Evolutionary conservation across 2,797 vertebrate genomes (phyloP).

Genomic region (Monodelphis domestica): DNA sequence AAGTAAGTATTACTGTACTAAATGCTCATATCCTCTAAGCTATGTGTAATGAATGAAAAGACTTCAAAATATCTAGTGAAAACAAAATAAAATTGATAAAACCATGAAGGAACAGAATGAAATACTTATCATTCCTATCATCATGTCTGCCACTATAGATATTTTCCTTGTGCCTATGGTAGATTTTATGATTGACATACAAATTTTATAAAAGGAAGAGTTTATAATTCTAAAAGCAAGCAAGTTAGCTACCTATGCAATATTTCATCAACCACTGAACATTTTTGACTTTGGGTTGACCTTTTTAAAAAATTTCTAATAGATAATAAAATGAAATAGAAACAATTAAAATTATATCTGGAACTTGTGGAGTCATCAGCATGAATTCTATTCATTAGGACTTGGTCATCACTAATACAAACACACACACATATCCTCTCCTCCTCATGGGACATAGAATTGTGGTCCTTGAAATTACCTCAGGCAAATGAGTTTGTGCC

Average conservation of each 20-base stretch:
- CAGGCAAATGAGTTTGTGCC: slow-evolving; percentile 26
- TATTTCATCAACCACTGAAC: background rate
- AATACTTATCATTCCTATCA: background rate
- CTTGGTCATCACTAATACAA: slow-evolving; percentile 34
- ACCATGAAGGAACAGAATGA: background rate
- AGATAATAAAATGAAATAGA: slow-evolving; percentile 46
- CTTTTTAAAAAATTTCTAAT: slow-evolving; percentile 36
- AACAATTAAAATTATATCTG: slow-evolving; percentile 11
- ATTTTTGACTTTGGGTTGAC: slow-evolving; percentile 15
- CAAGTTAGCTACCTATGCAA: background rate
- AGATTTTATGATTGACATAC: background rate
- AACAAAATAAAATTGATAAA: background rate
- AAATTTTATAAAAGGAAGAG: background rate
- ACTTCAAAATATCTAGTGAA: background rate
- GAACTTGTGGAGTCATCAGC: slow-evolving; percentile 3
- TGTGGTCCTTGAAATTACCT: slow-evolving; percentile 9
- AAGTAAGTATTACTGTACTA: background rate
- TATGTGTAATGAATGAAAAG: background rate
- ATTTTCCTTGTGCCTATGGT: background rate
- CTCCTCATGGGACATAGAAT: background rate
- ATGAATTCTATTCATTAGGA: slow-evolving; percentile 23
- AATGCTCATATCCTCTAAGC: background rate
- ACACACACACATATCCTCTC: background rate
- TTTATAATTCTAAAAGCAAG: background rate
- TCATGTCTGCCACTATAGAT: background rate